A percentile compares a stretch with the other conserved stretches of the same genome.
These are phyloP conservation scores for Phalacrocorax carbo DNA, from an alignment of 2,113 vertebrate species.

Conservation along the genomic window DNA sequence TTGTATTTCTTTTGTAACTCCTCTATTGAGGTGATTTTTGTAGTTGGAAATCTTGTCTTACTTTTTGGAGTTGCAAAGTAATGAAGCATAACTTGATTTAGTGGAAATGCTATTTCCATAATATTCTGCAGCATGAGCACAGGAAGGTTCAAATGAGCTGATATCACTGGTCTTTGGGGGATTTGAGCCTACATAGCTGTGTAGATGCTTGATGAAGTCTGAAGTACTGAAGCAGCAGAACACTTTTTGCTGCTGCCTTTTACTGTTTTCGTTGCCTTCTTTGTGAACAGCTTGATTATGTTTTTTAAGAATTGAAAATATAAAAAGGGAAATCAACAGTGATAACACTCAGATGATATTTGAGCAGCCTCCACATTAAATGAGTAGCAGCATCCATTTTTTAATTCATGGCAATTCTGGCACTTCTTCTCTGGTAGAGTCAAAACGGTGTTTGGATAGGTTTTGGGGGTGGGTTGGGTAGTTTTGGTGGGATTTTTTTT, in stretches of 20 bases:
- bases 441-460: neutral
- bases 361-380: neutral
- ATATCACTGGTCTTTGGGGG: neutral
- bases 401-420: neutral
- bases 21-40: neutral
- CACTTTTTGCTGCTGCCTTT: neutral
- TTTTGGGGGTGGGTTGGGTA: rapidly evolving
- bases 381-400: neutral
- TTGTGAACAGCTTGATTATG: neutral
- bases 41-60: neutral
- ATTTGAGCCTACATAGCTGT: neutral
- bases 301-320: neutral
- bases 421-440: neutral
- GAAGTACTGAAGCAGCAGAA: neutral
- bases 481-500: neutral
- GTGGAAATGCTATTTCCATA: neutral
- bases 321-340: neutral
- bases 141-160: neutral
- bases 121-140: neutral
- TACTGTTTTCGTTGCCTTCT: neutral
- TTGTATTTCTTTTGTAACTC: neutral
- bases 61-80: neutral
- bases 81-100: neutral
- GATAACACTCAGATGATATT: neutral
- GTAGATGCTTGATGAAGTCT: neutral